Percentiles rank a stretch among this genome's conserved stretches.
phyloP scores from a whole-genome alignment of 2,888 invertebrate genomes.

The Limnephilus rhombicus region DNA sequence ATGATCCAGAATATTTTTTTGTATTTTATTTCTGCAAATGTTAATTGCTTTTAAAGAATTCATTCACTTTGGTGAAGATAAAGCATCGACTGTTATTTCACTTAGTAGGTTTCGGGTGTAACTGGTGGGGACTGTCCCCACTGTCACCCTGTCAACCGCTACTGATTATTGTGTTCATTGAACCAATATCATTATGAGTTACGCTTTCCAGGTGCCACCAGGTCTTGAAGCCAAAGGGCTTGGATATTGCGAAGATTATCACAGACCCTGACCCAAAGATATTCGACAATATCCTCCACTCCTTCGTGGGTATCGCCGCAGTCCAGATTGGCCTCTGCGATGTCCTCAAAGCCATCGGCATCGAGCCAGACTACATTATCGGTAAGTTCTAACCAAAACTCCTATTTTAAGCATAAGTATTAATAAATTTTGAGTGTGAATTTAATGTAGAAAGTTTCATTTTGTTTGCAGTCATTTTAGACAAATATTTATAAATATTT shows the following conservation, averaged over 20 bases:
- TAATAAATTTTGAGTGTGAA: background rate
- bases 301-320: constrained; percentile 86
- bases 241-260: constrained; percentile 82
- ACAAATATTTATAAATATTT: background rate
- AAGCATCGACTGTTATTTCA: no score
- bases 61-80: no score
- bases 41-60: no score
- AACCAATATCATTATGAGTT: background rate
- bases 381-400: constrained; percentile 69
- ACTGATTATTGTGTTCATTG: no score
- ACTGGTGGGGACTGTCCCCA: no score
- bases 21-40: no score
- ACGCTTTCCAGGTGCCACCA: constrained; percentile 76
- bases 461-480: background rate
- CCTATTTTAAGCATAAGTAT: background rate
- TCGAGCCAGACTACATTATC: constrained; percentile 75
- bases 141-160: no score
- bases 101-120: no score
- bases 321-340: constrained; percentile 80
- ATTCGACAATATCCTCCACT: constrained; percentile 83
- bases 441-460: background rate
- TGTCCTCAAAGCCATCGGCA: constrained; percentile 75
- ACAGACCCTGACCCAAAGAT: constrained; percentile 80
- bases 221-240: constrained; percentile 80
- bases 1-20: no score